These are phyloP conservation scores for Epinotia brunnichana DNA, from an alignment of 2,888 invertebrate species.

Conservation along the genomic window DNA sequence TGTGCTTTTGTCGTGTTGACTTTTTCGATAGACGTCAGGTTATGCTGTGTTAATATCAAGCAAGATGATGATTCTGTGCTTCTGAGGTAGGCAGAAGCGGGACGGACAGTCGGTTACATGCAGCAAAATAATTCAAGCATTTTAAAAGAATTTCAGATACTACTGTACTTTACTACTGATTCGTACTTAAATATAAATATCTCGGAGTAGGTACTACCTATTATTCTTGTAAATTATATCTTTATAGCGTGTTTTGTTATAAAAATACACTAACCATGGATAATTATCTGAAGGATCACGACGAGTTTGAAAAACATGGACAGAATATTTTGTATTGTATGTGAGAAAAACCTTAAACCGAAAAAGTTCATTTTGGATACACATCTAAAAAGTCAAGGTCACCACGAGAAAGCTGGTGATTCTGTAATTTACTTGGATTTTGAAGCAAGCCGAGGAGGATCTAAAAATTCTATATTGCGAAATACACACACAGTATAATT, in stretches of 20 bases:
- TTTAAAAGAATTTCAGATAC: no score
- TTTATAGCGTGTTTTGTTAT: not conserved
- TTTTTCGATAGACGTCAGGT: not conserved
- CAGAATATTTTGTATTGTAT: conserved; percentile 10
- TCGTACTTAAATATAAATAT: not conserved
- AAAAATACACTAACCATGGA: not conserved
- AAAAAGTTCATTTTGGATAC: conserved; percentile 5
- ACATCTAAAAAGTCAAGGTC: conserved; percentile 2
- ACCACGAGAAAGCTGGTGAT: not conserved
- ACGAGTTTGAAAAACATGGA: not conserved
- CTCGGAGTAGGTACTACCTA: no score
- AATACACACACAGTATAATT: no score
- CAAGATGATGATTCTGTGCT: no score
- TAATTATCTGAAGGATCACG: not conserved
- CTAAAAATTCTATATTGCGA: no score
- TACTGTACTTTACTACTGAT: no score
- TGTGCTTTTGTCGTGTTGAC: not conserved
- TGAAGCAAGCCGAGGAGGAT: no score
- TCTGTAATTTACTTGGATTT: not conserved
- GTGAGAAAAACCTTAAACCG: conserved; percentile 3
- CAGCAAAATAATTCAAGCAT: no score
- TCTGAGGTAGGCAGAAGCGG: no score
- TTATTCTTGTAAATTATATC: not conserved
- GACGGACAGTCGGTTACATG: no score
- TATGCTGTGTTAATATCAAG: no score